Conservation (phyloP, 1,140 invertebrate species). For the Triops longicaudatus region DNA sequence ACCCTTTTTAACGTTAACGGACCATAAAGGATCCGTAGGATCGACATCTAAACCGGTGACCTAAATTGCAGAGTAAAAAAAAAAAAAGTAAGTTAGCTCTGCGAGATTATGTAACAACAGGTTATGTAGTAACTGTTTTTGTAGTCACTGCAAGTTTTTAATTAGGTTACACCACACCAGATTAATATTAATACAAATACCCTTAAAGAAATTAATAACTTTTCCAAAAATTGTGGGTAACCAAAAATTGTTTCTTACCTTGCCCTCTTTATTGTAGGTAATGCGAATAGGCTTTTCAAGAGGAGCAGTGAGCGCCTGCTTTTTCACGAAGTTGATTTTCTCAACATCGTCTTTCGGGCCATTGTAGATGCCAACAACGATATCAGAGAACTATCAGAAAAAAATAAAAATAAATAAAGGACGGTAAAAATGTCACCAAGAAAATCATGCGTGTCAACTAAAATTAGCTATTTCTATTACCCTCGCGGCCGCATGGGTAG, state of each 20-base stretch:
- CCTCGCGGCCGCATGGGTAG: conserved; percentile 20
- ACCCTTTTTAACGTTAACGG: conserved; percentile 29
- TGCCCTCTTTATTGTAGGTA: conserved; percentile 23
- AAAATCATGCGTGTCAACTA: background rate
- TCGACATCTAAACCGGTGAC: conserved; percentile 27
- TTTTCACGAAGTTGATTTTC: conserved; percentile 25
- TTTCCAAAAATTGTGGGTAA: background rate
- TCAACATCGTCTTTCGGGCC: conserved; percentile 23
- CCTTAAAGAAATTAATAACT: no score
- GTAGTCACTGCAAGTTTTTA: no score
- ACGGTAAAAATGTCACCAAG: background rate
- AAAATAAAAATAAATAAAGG: background rate
- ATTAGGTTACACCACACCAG: no score
- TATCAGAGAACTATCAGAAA: conserved; percentile 20
- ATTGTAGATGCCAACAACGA: conserved; percentile 27
- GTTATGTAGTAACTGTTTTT: no score
- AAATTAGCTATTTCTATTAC: conserved; percentile 22
- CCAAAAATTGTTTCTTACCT: conserved; percentile 21
- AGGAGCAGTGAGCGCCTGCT: conserved; percentile 20
- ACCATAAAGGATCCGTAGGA: conserved; percentile 28
- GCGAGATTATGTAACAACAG: no score
- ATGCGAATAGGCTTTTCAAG: conserved; percentile 29
- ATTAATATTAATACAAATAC: no score
- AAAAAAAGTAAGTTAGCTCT: background rate
- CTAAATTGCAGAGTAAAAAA: background rate